Conservation (phyloP, 2,888 invertebrate genomes). For the Patella pellucida region DNA sequence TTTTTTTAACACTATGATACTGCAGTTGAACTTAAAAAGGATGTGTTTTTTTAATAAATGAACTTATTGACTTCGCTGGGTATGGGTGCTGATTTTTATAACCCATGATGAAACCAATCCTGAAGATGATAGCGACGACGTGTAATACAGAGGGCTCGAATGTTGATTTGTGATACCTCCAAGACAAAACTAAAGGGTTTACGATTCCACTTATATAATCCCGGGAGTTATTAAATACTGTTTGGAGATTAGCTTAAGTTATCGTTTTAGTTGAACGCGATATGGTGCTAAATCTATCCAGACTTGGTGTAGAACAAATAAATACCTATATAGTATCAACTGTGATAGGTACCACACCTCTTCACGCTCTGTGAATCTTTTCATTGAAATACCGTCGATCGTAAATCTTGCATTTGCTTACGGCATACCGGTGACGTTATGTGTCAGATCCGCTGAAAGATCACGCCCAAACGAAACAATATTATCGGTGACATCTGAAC, state of each 20-base stretch:
- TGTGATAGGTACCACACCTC: not conserved
- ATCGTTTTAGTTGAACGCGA: not conserved
- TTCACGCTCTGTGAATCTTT: conserved; percentile 1
- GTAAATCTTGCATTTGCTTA: not conserved
- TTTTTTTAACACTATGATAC: too few relatives aligned
- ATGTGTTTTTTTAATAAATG: too few relatives aligned
- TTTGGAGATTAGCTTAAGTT: too few relatives aligned
- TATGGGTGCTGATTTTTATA: too few relatives aligned
- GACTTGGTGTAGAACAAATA: not conserved
- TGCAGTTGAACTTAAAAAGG: too few relatives aligned
- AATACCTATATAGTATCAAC: not conserved
- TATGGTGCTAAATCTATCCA: conserved; percentile 5
- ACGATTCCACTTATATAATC: too few relatives aligned
- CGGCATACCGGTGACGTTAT: not conserved
- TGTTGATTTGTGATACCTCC: too few relatives aligned
- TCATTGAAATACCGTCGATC: not conserved
- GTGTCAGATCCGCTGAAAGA: not conserved
- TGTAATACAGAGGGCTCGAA: not conserved
- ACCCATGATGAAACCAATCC: too few relatives aligned
- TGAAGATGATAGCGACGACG: too few relatives aligned
- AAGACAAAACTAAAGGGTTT: too few relatives aligned
- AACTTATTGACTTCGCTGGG: too few relatives aligned
- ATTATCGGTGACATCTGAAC: not conserved
- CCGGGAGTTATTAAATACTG: too few relatives aligned
- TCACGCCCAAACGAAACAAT: conserved; percentile 8